These are phyloP conservation scores for Epinotia demarniana DNA, from an alignment of 2,888 invertebrate species.

Conservation along the genomic window DNA sequence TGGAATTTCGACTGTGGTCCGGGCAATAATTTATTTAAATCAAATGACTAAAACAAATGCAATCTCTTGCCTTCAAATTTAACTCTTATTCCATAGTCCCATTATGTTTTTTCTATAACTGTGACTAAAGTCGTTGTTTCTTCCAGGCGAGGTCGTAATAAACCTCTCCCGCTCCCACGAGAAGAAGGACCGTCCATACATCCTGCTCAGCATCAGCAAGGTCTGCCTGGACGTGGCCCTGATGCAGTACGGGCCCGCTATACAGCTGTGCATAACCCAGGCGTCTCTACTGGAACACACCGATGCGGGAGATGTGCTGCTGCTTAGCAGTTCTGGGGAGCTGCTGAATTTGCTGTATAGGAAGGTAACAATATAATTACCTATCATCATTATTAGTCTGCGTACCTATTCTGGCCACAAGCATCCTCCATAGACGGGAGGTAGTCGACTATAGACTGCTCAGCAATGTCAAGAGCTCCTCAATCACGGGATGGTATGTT, in stretches of 20 bases:
- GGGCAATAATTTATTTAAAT: too few species aligned
- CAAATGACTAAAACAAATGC: too few species aligned
- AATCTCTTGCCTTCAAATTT: too few species aligned
- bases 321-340: slow-evolving; percentile 88
- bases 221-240: slow-evolving; percentile 89
- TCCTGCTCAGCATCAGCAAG: slow-evolving; percentile 88
- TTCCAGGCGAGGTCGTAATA: slow-evolving; percentile 85
- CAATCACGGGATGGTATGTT: too few species aligned
- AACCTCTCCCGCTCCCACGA: slow-evolving; percentile 87
- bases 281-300: slow-evolving; percentile 62
- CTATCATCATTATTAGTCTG: neutral
- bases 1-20: too few species aligned
- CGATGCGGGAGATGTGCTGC: slow-evolving; percentile 84
- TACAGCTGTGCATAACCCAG: slow-evolving; percentile 84
- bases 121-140: neutral
- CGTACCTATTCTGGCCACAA: neutral
- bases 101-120: too few species aligned
- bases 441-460: too few species aligned
- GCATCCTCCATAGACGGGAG: neutral
- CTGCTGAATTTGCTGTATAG: slow-evolving; percentile 90
- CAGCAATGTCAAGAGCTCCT: too few species aligned
- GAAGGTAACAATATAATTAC: slow-evolving; percentile 82
- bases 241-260: slow-evolving; percentile 91
- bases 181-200: slow-evolving; percentile 88
- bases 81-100: too few species aligned